Base-by-base conservation (phyloP, 2,888 invertebrate genomes). In the Netelia virgata region DNA sequence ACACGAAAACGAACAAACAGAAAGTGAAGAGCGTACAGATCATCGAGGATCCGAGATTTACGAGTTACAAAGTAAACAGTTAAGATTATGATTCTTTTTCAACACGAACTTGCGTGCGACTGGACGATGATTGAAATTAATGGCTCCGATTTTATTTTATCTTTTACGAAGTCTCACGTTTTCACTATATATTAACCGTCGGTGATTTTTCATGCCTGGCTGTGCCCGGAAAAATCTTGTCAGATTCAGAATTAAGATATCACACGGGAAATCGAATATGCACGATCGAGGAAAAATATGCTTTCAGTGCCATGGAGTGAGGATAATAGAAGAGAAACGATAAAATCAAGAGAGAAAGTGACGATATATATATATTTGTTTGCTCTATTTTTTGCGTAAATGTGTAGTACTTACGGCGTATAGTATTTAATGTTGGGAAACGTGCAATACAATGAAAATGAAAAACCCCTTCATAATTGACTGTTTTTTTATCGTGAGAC, bases 11-110 rank as follows among this genome's bases (percentile, higher is more conserved):
- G 0, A 69, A 68, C 1, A 89, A 84, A 3, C 91, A 88, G 73
- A 93, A 93, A 86, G 89, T 91, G 1, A 93, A 93, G 73, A 93
- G 84, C 83, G 93, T 93, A 3, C 90, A 93, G 81, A 93, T 93
- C 1, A 82, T 93, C 23, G 93, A 93, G 1, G 91, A 92, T 83
- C 91, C 91, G 0, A 87, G 90, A 77, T 90, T 85, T 72, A 61
- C 89, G 3, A 86, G 86, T 10, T 91, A 89, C 20, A 91, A 90
- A 72, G 75, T 74, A 14, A 76, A 73, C 55, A 82, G 78, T 47
- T 85, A 75, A 82, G 64, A 55, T 55, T 14, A 16, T 2, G 16
- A 59, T 66, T 43, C 0, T 28, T 6, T 47, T 68, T 41, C n/a
- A 43, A 64, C 47, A 8, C 11, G 10, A 47, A 47, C 10, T 10